phyloP scores from a whole-genome alignment of 2,888 invertebrate genomes.

The Balanococcus diminutus region DNA sequence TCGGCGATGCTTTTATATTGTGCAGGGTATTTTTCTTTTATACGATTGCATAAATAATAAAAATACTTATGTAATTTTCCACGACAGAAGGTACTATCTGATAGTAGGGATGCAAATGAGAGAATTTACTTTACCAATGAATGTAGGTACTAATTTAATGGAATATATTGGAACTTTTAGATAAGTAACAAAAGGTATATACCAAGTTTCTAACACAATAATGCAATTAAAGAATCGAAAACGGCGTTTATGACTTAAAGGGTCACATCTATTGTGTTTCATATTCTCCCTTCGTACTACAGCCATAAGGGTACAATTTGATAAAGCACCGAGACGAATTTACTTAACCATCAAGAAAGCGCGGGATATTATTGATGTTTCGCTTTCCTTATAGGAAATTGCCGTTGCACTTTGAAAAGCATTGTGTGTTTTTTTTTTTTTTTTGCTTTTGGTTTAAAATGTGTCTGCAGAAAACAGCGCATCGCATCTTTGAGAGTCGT shows the following conservation, averaged over 20 bases:
- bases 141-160: neutral
- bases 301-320: neutral
- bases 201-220: neutral
- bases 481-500: neutral
- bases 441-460: neutral
- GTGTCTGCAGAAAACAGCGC: neutral
- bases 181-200: neutral
- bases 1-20: neutral
- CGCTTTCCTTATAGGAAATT: neutral
- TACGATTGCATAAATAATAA: neutral
- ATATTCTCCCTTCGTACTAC: neutral
- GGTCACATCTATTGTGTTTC: slow-evolving; percentile 6
- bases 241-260: neutral
- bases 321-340: neutral
- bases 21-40: neutral
- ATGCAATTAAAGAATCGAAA: slow-evolving; percentile 15
- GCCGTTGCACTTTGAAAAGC: neutral
- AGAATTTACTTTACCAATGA: neutral
- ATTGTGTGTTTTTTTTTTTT: neutral
- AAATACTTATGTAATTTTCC: neutral
- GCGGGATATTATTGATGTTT: neutral
- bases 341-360: neutral
- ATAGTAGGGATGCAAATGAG: neutral
- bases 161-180: slow-evolving; percentile 5
- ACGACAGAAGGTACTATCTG: neutral